Evolutionary conservation across 2,113 vertebrate species (phyloP), one percentile per base, ranked within the genome.

Genomic region (Dicerorhinus sumatrensis): DNA sequence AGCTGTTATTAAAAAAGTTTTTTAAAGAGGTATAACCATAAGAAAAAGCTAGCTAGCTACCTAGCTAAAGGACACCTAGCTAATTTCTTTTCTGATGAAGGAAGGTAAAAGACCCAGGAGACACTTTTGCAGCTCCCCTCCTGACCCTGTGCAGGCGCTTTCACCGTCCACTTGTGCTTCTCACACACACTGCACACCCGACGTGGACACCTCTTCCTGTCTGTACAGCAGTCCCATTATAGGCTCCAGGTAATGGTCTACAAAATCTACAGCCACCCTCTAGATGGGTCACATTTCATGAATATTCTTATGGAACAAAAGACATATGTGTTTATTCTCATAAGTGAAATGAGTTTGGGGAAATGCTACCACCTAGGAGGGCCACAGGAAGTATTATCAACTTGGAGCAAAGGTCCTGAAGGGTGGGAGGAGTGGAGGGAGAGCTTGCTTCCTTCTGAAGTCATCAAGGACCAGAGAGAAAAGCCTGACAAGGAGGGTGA

Each of bases 111-210:
- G 54, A 62, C 58, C 82, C n/a, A 36, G 23, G 31, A n/a, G 4
- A 13, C 18, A 16, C 51, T 77, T 65, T 23, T n/a, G 67, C 36
- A 36, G 62, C 5, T 7, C 18, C 85, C n/a, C 4, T 9, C 39
- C 29, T 0, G 0, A 0, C 27, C 31, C 60, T 2, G 16, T 7
- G 48, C 2, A 51, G 63, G n/a, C 0, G 21, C 25, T 39, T 21
- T 60, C 51, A n/a, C 21, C 1, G 5, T 23, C 67, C 72, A 80
- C 8, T 18, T 5, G 0, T 23, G 39, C 58, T 56, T 48, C 3
- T n/a, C 70, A 42, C 29, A 46, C 36, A 86, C 16, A 8, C 54
- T 0, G 6, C 54, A 25, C 6, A 18, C 9, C 77, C 33, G 12
- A 2, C 13, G 5, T 4, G 25, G 83, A 4, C 2, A 17, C 51